These are phyloP conservation scores for Myotis davidii DNA, from an alignment of 2,113 vertebrate genomes.

Conservation along the genomic window DNA sequence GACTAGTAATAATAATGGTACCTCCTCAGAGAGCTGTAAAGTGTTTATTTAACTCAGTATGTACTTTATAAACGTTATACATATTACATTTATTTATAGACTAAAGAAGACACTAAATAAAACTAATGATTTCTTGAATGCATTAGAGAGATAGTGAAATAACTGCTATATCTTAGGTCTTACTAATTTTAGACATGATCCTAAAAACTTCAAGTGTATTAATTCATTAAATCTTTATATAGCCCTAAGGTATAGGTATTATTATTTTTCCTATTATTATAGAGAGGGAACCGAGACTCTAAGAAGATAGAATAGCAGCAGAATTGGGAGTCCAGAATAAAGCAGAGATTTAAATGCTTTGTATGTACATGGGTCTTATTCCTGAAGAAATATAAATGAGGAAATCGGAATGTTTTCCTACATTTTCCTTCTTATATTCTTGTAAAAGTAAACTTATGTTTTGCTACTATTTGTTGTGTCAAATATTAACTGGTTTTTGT, in stretches of 20 bases:
- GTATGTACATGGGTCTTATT: neutral
- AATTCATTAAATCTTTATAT: neutral
- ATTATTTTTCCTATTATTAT: neutral
- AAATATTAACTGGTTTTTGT: constrained; percentile 27
- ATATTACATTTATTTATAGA: neutral
- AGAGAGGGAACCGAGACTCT: neutral
- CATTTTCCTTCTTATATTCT: neutral
- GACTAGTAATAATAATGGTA: neutral
- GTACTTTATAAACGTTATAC: neutral
- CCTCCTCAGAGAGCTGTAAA: neutral
- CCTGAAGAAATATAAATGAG: neutral
- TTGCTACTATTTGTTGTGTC: neutral
- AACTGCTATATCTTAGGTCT: neutral
- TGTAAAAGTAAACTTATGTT: constrained; percentile 28
- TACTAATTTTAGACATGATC: neutral
- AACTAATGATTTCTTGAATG: neutral
- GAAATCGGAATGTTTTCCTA: neutral
- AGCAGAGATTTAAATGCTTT: neutral
- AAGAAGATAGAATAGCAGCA: neutral
- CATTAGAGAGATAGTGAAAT: neutral
- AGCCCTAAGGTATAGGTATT: neutral
- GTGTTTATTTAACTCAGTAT: neutral
- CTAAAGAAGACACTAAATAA: constrained; percentile 10
- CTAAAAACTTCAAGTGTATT: constrained; percentile 18
- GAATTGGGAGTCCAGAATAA: neutral